Evolutionary conservation across 1,140 invertebrate genomes (phyloP), one percentile per base, ranked within the genome.

Genomic region (Cyclina sinensis): DNA sequence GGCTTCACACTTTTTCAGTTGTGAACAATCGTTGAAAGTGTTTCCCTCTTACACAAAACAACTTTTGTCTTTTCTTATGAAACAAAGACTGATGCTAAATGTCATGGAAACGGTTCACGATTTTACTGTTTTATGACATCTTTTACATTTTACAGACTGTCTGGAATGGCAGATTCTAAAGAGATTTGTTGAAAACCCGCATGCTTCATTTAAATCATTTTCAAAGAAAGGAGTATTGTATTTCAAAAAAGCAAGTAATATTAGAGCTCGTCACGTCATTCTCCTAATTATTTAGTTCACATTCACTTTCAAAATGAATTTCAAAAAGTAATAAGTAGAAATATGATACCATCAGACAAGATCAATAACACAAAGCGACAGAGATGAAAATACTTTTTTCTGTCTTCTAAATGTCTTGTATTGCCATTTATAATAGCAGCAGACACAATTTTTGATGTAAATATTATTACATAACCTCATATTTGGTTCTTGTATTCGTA

Each of bases 141-240:
- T 27, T n/a, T 57, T 27, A 57, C 54, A 57, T 57, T n/a, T 57
- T 21, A n/a, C 54, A 57, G 54, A 9, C 54, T 57, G 54, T 57
- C 54, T 57, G 54, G 24, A 21, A 57, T 57, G 18, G 24, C 5
- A n/a, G 21, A n/a, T 27, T 57, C 16, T 9, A 57, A 57, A 57
- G 24, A 24, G 24, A 24, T n/a, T 57, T 57, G 16, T 57, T 57
- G 18, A 24, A 57, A 57, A 57, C 54, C 54, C 54, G 54, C 54
- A 57, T 57, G 24, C 54, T 21, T 57, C 54, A 57, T 57, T 57
- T 57, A 57, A 57, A 57, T 57, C 54, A 57, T 57, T 57, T 57
- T 57, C 54, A 57, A 57, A 57, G 54, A 57, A 24, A 57, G 54
- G 21, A 24, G 24, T 18, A 57, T 57, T 57, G 54, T 57, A 57